phyloP scores from a whole-genome alignment of 2,797 vertebrate species.

The Chiroxiphia lanceolata region DNA sequence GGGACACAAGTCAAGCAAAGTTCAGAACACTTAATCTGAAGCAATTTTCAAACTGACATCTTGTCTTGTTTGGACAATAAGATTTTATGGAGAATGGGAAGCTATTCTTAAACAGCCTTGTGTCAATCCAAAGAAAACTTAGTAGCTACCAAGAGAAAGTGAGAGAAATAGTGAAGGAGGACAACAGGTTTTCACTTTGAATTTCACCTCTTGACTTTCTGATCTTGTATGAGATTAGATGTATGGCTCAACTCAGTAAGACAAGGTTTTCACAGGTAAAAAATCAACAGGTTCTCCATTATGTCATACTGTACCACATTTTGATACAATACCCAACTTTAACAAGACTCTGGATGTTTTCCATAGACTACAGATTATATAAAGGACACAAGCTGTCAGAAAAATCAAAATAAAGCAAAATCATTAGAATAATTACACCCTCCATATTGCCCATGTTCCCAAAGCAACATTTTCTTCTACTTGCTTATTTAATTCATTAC shows the following conservation, averaged over 20 bases:
- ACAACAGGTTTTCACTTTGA: not conserved
- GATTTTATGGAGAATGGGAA: not conserved
- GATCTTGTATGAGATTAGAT: not conserved
- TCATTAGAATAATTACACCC: not conserved
- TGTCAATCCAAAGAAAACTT: not conserved
- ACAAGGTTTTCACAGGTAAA: not conserved
- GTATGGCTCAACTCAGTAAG: not conserved
- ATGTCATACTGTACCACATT: not conserved
- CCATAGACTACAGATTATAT: not conserved
- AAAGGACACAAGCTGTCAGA: not conserved
- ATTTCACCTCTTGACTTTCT: not conserved
- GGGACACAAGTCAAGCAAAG: not conserved
- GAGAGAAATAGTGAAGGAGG: not conserved
- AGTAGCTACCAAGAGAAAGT: not conserved
- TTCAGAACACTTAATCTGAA: slow-evolving; percentile 30
- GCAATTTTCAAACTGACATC: not conserved
- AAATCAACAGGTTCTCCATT: not conserved
- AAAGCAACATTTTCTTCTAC: not conserved
- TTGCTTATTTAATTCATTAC: not conserved
- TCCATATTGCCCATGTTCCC: not conserved
- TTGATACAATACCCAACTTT: not conserved
- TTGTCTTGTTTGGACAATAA: not conserved
- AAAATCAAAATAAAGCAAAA: not conserved
- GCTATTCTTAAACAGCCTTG: not conserved
- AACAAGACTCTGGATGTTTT: not conserved